Percentiles rank a stretch among this genome's conserved stretches.
phyloP scores from a whole-genome alignment of 2,888 invertebrate species.

The Ptychoptera contaminata region DNA sequence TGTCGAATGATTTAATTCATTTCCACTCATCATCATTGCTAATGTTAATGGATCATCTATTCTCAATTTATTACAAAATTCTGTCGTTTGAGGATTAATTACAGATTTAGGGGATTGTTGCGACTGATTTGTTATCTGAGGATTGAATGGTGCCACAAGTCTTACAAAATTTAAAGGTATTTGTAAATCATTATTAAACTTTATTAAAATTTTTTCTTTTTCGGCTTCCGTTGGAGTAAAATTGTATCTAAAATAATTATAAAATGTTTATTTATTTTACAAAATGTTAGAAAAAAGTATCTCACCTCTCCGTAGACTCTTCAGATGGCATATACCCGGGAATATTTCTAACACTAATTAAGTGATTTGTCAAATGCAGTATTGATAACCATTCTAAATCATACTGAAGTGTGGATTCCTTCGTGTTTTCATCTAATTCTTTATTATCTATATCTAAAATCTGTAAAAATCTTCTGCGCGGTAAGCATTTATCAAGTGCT shows the following conservation, averaged over 20 bases:
- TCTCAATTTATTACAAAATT: constrained; percentile 48
- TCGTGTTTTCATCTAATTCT: constrained; percentile 37
- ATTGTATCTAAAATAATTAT: constrained; percentile 11
- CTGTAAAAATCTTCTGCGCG: constrained; percentile 76
- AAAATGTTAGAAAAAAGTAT: no score
- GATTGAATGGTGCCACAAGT: constrained; percentile 50
- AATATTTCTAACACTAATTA: constrained; percentile 54
- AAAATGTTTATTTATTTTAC: constrained; percentile 10
- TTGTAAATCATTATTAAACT: constrained; percentile 48
- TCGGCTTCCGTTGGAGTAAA: constrained; percentile 54
- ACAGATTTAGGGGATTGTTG: constrained; percentile 34
- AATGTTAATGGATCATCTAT: constrained; percentile 70
- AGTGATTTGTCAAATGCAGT: constrained; percentile 74
- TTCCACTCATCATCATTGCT: constrained; percentile 36
- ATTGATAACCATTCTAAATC: constrained; percentile 93
- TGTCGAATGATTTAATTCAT: constrained; percentile 22
- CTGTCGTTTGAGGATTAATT: constrained; percentile 51
- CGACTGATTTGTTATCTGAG: constrained; percentile 21
- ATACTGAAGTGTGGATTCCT: constrained; percentile 34
- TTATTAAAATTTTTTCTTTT: constrained; percentile 40
- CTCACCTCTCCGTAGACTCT: constrained; percentile 43
- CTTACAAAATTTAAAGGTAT: constrained; percentile 66
- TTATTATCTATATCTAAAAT: constrained; percentile 51
- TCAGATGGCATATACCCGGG: constrained; percentile 72
- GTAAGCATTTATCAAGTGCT: constrained; percentile 93